phyloP scores from a whole-genome alignment of 2,797 vertebrate genomes.

The Acrossocheilus wenchowensis region DNA sequence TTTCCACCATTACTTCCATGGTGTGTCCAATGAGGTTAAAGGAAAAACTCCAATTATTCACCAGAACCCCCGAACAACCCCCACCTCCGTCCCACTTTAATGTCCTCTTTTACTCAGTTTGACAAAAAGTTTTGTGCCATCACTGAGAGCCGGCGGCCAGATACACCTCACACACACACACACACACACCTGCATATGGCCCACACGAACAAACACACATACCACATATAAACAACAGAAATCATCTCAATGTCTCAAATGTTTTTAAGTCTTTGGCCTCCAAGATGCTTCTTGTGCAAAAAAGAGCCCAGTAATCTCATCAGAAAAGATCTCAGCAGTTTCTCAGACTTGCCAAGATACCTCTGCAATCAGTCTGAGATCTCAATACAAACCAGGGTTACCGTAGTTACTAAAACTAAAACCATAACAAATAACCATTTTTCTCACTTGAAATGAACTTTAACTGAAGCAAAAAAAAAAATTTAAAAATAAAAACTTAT shows the following conservation, averaged over 20 bases:
- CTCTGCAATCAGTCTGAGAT: background rate
- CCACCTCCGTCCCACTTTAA: constrained; percentile 75
- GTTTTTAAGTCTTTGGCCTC: background rate
- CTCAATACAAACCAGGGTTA: background rate
- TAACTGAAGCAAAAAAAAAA: too few relatives aligned
- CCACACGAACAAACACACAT: background rate
- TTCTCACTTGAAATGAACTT: too few relatives aligned
- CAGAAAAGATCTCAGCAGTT: background rate
- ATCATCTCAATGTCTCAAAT: background rate
- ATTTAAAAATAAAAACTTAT: too few relatives aligned
- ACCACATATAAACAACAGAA: background rate
- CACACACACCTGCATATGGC: background rate
- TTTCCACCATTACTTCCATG: constrained; percentile 54
- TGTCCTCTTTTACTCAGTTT: constrained; percentile 75
- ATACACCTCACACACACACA: constrained; percentile 15
- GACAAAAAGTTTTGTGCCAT: constrained; percentile 69
- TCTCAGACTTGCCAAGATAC: background rate
- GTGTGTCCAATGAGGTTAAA: constrained; percentile 71
- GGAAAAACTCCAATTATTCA: constrained; percentile 59
- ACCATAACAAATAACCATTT: too few relatives aligned
- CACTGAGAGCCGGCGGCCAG: constrained; percentile 36
- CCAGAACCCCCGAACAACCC: constrained; percentile 22
- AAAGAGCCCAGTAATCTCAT: too few relatives aligned
- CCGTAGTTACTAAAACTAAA: too few relatives aligned
- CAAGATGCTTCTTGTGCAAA: background rate